phyloP scores from a whole-genome alignment of 2,113 vertebrate genomes.

The Acanthochromis polyacanthus region DNA sequence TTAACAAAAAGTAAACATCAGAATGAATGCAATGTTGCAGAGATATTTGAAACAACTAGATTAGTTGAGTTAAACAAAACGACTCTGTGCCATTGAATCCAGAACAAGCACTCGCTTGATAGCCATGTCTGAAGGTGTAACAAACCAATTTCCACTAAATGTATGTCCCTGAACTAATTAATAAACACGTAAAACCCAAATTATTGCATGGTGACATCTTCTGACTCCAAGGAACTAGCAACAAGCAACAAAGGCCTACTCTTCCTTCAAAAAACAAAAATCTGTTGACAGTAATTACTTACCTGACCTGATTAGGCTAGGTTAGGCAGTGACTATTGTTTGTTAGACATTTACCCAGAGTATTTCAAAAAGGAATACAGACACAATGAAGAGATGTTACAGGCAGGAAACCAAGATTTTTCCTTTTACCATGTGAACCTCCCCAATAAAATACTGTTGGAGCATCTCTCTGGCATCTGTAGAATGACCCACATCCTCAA shows the following conservation, averaged over 20 bases:
- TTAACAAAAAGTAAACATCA: neutral
- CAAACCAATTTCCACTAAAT: neutral
- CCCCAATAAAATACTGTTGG: slow-evolving; percentile 91
- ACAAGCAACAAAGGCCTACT: neutral
- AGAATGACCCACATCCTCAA: slow-evolving; percentile 97
- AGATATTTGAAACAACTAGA: neutral
- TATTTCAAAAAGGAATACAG: neutral
- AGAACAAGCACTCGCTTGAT: slow-evolving; percentile 2
- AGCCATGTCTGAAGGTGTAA: neutral
- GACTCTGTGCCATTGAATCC: neutral
- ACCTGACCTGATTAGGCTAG: neutral
- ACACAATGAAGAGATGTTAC: neutral
- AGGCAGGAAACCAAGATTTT: neutral
- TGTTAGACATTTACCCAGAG: neutral
- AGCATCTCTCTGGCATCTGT: slow-evolving; percentile 95
- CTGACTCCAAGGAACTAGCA: slow-evolving; percentile 4
- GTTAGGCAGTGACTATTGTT: neutral
- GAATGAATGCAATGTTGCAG: neutral
- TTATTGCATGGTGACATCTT: neutral
- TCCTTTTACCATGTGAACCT: slow-evolving; percentile 90
- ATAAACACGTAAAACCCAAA: neutral
- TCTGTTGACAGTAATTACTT: neutral
- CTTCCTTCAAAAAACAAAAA: neutral
- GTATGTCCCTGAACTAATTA: neutral
- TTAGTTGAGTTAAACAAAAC: neutral